Evolutionary conservation across 2,888 invertebrate genomes (phyloP).

Genomic region (Euspilapteryx auroguttella): DNA sequence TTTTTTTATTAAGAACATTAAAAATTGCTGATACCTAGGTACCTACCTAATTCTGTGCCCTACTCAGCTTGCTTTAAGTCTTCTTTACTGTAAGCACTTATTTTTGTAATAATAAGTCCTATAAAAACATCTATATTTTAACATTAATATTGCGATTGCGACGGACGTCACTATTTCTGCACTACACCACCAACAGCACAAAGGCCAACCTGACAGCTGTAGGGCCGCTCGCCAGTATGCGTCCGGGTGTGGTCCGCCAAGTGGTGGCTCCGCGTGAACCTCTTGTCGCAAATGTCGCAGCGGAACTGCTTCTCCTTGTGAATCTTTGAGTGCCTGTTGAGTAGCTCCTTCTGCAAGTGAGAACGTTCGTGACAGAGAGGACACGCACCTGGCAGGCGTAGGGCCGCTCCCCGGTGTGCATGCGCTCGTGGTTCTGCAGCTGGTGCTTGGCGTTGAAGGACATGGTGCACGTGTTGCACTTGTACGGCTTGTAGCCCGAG

Average conservation of each 20-base stretch:
- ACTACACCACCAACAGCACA: no score
- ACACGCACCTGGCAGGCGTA: constrained; percentile 47
- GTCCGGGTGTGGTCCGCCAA: constrained; percentile 28
- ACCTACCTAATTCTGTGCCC: no score
- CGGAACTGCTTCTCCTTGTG: constrained; percentile 29
- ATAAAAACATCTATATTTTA: no score
- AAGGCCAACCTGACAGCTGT: constrained; percentile 34
- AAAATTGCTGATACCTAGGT: no score
- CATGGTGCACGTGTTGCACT: constrained; percentile 49
- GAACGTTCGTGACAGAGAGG: constrained; percentile 6
- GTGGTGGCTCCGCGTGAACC: constrained; percentile 32
- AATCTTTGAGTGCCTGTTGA: constrained; percentile 29
- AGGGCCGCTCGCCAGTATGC: constrained; percentile 33
- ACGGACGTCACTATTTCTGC: no score
- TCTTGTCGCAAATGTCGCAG: constrained; percentile 27
- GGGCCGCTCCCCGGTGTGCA: constrained; percentile 55
- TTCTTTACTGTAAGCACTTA: no score
- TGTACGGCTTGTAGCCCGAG: constrained; percentile 54
- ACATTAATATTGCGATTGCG: no score
- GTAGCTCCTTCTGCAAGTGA: constrained; percentile 21
- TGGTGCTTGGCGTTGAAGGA: constrained; percentile 58
- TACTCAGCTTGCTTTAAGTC: no score
- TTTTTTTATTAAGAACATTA: no score
- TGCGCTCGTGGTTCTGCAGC: constrained; percentile 53
- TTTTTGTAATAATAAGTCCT: no score